A percentile compares a stretch with the other conserved stretches of the same genome.
Evolutionary conservation across 2,113 vertebrate species (phyloP).

Genomic region (Poeciliopsis turrubarensis): DNA sequence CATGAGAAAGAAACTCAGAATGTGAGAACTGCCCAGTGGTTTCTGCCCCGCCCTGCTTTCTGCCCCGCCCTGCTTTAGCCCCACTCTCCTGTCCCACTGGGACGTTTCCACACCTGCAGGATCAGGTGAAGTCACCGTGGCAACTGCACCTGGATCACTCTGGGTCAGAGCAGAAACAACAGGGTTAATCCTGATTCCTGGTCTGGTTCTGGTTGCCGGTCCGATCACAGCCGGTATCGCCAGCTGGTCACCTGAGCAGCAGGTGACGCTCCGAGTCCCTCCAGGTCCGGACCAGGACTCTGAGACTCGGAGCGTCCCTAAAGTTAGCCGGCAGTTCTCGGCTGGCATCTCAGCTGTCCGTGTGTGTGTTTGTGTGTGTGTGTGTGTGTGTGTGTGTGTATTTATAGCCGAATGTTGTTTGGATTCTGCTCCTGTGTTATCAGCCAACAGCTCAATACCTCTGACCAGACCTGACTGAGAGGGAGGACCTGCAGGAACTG

Average conservation of each 20-base stretch:
- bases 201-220: no score
- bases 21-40: no score
- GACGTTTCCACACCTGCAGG: background rate
- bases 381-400: conserved; percentile 27
- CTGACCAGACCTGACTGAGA: background rate
- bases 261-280: background rate
- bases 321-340: conserved; percentile 47
- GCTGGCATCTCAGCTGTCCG: conserved; percentile 49
- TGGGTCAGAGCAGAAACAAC: no score
- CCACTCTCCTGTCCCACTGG: background rate
- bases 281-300: background rate
- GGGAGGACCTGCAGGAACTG: no score
- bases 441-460: conserved; percentile 2
- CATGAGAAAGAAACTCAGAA: no score
- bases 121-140: no score
- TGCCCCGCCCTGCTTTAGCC: no score
- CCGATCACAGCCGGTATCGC: no score
- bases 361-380: conserved; percentile 5
- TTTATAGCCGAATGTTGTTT: conserved; percentile 59
- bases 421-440: conserved; percentile 40
- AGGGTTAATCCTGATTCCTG: no score
- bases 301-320: conserved; percentile 5
- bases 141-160: no score
- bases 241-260: no score
- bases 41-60: no score